Evolutionary conservation across 2,888 invertebrate species (phyloP), one percentile per base, ranked within the genome.

Genomic region (Limnephilus marmoratus): DNA sequence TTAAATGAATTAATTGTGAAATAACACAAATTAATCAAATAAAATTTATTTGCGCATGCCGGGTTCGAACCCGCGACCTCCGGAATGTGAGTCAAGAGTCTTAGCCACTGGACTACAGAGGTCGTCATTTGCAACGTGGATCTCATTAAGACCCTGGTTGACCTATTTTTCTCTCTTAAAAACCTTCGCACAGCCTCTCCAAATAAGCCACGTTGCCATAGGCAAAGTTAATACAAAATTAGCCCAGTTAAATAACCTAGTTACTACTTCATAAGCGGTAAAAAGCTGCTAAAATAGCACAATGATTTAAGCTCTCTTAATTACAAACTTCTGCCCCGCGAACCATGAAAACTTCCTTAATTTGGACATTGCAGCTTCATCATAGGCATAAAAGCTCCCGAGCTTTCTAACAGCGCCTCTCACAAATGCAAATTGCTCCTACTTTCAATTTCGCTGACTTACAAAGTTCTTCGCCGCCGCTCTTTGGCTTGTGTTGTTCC

Each of bases 391-490:
- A 68, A 68, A 68, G 68, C 68, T 68, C 68, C 24, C 68, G 68
- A 68, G 68, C 24, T 68, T 18, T 7, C 68, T 18, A 68, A 5
- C 24, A 24, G 24, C 68, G 24, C 24, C 24, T 24, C 68, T 68
- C 68, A 7, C 7, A 24, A 68, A 68, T n/a, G 68, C 68, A 68
- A 68, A 68, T 68, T 68, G 68, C 9, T 68, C 24, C 68, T 68
- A n/a, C 24, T 80, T 88, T 18, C 88, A 68, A 31, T 88, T 88
- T 88, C 68, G 68, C 88, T 88, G 68, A 88, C 88, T 88, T 31
- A 49, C 53, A 53, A 53, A 29, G 87, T n/a, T 18, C 37, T 45
- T 11, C 81, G 90, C 90, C 29, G 41, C 81, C 41, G 11, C 88
- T 80, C 80, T n/a, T n/a, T n/a, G n/a, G n/a, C n/a, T 37, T 7